Evolutionary conservation across 2,888 invertebrate genomes (phyloP).

Genomic region (Acanthosepion lycidas): DNA sequence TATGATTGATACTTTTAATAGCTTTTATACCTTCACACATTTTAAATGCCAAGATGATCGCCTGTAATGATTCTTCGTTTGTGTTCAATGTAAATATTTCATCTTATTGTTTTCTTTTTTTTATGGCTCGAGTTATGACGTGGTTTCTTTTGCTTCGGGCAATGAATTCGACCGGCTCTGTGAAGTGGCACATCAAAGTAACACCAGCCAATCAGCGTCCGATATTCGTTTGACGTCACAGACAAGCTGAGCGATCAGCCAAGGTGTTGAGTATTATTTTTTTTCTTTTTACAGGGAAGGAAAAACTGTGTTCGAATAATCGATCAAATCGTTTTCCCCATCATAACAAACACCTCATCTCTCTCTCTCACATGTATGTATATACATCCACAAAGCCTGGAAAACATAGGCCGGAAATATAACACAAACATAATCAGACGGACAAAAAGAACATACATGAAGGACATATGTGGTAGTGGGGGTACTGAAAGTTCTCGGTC

Average conservation of each 20-base stretch:
- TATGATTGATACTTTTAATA: not conserved
- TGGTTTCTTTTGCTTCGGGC: not conserved
- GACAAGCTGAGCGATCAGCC: not conserved
- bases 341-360: not conserved
- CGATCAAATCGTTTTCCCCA: conserved; percentile 8
- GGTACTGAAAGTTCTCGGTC: no score
- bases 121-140: not conserved
- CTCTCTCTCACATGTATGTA: not conserved
- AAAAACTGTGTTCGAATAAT: not conserved
- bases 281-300: not conserved
- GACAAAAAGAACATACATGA: no score
- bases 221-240: not conserved
- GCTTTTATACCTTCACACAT: not conserved
- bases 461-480: no score
- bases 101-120: not conserved
- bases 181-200: not conserved
- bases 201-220: not conserved
- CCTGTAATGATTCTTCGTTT: not conserved
- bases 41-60: conserved; percentile 12
- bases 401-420: no score
- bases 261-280: not conserved
- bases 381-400: no score
- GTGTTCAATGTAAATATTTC: not conserved
- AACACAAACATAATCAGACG: no score
- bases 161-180: not conserved